Percentiles rank a stretch among this genome's conserved stretches.
phyloP scores from a whole-genome alignment of 1,140 invertebrate species.

The Cotesia typhae region DNA sequence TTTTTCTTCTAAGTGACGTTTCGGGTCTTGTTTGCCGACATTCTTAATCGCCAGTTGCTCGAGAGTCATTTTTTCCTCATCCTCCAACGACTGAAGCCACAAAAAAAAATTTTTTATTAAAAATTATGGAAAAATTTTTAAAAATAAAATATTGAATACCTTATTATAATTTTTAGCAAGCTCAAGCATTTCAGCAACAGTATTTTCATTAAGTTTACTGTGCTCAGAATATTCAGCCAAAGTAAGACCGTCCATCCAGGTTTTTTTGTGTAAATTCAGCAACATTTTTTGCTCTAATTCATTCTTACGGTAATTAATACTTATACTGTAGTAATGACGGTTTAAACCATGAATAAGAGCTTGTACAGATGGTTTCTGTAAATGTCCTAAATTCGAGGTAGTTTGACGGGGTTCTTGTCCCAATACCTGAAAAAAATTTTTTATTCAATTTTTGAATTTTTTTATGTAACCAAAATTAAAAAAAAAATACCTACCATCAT shows the following conservation, averaged over 20 bases:
- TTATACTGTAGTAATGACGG: constrained; percentile 99
- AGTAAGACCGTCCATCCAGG: constrained; percentile 98
- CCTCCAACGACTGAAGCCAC: constrained; percentile 83
- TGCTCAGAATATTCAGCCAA: constrained; percentile 95
- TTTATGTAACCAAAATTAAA: not conserved
- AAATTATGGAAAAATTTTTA: not conserved
- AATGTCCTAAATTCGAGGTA: constrained; percentile 97
- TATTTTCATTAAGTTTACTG: constrained; percentile 89
- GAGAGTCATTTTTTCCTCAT: constrained; percentile 99
- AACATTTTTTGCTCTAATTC: constrained; percentile 99
- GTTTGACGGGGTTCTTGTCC: constrained; percentile 99
- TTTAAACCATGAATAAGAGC: constrained; percentile 99
- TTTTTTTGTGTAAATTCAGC: constrained; percentile 98
- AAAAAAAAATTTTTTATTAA: constrained; percentile 21
- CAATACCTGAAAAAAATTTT: constrained; percentile 69
- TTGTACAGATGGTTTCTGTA: constrained; percentile 99
- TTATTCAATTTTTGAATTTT: not conserved
- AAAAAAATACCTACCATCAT: constrained; percentile 80
- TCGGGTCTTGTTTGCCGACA: constrained; percentile 99
- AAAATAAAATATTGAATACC: constrained; percentile 61
- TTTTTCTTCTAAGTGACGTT: constrained; percentile 98
- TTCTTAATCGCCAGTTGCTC: constrained; percentile 99
- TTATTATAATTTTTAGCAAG: constrained; percentile 99
- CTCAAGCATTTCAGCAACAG: constrained; percentile 96
- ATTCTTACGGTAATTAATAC: constrained; percentile 99